Conservation (phyloP, 2,888 invertebrate species). For the Acheta domesticus region DNA sequence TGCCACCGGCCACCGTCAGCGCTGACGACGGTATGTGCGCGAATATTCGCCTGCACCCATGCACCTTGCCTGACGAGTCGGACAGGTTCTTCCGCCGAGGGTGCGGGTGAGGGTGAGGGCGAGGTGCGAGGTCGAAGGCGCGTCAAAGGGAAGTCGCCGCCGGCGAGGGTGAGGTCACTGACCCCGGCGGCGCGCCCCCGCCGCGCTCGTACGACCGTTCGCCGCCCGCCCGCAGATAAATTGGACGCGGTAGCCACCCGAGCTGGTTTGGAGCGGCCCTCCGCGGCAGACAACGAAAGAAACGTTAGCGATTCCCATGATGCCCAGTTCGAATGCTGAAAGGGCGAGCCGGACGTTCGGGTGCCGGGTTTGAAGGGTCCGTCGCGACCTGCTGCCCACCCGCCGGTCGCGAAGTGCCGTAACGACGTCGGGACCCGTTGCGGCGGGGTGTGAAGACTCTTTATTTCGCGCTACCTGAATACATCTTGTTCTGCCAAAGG, state of each 20-base stretch:
- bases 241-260: conserved; percentile 1
- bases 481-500: no score
- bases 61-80: not conserved
- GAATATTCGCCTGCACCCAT: no score
- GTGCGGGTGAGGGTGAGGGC: not conserved
- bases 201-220: not conserved
- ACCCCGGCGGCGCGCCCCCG: not conserved
- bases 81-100: not conserved
- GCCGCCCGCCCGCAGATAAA: not conserved
- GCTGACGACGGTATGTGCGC: no score
- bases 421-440: no score
- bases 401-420: no score
- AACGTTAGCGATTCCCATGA: conserved; percentile 4
- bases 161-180: not conserved
- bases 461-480: no score
- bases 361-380: not conserved
- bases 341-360: not conserved
- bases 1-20: no score
- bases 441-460: no score
- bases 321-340: not conserved
- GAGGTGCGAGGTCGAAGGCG: not conserved
- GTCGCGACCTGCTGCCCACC: not conserved
- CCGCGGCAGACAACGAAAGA: not conserved
- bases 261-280: not conserved
- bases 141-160: not conserved